Conservation (phyloP, 2,888 invertebrate genomes). For the Quadroppia sp. region DNA sequence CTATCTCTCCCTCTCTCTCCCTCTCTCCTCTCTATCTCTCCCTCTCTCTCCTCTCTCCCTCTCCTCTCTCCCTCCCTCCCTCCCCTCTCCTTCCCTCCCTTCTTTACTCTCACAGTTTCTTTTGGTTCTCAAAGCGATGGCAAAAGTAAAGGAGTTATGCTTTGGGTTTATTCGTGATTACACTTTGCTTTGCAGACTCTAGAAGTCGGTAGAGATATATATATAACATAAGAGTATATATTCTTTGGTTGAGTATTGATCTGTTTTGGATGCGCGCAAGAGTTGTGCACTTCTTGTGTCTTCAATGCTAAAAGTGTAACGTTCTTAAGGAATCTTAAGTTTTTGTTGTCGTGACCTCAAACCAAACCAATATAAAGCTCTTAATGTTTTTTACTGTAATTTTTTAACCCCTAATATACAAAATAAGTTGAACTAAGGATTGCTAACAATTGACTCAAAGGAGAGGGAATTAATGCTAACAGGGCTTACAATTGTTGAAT, state of each 20-base stretch:
- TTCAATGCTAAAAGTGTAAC: conserved; percentile 19
- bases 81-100: not conserved
- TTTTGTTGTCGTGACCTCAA: conserved; percentile 22
- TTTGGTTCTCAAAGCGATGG: not conserved
- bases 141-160: conserved; percentile 14
- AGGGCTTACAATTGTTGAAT: no score
- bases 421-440: not conserved
- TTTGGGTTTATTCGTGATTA: conserved; percentile 16
- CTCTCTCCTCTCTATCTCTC: no score
- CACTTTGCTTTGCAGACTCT: conserved; percentile 12
- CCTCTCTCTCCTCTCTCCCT: no score
- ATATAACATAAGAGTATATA: no score
- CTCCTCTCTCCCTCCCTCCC: no score
- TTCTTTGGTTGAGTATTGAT: not conserved
- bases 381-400: not conserved
- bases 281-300: not conserved
- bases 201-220: no score
- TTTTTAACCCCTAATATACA: not conserved
- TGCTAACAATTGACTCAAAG: conserved; percentile 12
- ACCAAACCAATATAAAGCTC: not conserved
- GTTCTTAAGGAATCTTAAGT: no score
- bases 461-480: not conserved
- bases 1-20: no score
- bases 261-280: conserved; percentile 21
- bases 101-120: not conserved